Evolutionary conservation across 2,797 vertebrate genomes (phyloP).

Genomic region (Spheniscus humboldti): DNA sequence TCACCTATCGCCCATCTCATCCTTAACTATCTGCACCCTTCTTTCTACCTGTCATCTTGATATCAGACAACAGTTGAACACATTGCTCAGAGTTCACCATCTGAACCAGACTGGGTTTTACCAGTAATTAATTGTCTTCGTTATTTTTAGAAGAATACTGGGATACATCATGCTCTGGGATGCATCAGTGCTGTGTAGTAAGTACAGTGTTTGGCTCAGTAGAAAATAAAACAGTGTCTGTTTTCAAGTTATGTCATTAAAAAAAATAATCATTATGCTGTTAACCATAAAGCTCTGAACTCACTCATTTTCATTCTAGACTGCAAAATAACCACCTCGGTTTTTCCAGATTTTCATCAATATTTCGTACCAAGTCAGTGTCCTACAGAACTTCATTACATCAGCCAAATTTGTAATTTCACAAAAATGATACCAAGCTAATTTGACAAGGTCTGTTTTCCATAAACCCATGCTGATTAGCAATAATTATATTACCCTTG

Average conservation of each 20-base stretch:
- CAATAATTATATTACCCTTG: slow-evolving; percentile 39
- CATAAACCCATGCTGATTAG: slow-evolving; percentile 30
- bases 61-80: not conserved
- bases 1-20: not conserved
- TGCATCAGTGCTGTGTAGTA: not conserved
- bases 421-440: slow-evolving; percentile 23
- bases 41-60: not conserved
- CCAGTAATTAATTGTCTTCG: not conserved
- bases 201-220: not conserved
- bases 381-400: not conserved
- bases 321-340: not conserved
- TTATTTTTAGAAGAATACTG: not conserved
- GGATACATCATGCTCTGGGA: not conserved
- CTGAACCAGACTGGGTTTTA: not conserved
- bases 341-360: not conserved
- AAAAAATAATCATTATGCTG: not conserved
- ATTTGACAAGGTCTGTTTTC: slow-evolving; percentile 54
- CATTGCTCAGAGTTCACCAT: not conserved
- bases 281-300: not conserved
- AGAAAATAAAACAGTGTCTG: not conserved
- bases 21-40: not conserved
- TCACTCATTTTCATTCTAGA: not conserved
- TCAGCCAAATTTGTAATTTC: not conserved
- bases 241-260: not conserved
- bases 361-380: not conserved